Conservation (phyloP, 2,888 invertebrate species). For the Xestia rhomboidea region DNA sequence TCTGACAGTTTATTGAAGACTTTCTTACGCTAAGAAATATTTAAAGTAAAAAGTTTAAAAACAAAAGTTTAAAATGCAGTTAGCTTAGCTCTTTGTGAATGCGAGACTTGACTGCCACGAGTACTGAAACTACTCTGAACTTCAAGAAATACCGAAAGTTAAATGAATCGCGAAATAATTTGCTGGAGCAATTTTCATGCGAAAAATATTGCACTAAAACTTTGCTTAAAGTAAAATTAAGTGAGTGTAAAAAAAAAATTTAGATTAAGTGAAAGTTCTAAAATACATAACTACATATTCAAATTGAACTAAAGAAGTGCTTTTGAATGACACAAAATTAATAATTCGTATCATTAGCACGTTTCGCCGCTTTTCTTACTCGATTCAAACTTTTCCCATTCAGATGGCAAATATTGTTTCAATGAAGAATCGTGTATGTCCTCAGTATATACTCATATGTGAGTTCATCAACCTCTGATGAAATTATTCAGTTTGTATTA, state of each 20-base stretch:
- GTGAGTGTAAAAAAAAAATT: neutral
- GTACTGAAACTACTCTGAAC: conserved; percentile 2
- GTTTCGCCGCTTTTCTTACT: neutral
- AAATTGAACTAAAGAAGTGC: neutral
- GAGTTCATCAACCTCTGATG: too few species aligned
- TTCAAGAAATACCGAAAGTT: conserved; percentile 14
- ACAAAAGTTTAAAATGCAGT: conserved; percentile 2
- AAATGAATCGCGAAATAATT: conserved; percentile 10
- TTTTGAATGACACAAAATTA: neutral
- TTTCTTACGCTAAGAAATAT: neutral
- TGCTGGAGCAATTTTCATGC: neutral
- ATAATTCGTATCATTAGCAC: neutral
- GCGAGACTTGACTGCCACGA: neutral
- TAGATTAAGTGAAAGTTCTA: neutral
- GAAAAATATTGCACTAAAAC: neutral
- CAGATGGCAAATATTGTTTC: too few species aligned
- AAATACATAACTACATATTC: neutral
- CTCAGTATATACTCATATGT: too few species aligned
- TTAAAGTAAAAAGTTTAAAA: neutral
- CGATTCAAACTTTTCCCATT: neutral
- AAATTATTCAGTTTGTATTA: too few species aligned
- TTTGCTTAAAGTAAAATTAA: neutral
- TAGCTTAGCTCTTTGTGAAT: conserved; percentile 1
- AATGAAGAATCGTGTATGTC: too few species aligned
- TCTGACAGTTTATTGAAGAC: neutral